These are phyloP conservation scores for Hanleya hanleyi DNA, from an alignment of 2,888 invertebrate genomes.

Conservation along the genomic window DNA sequence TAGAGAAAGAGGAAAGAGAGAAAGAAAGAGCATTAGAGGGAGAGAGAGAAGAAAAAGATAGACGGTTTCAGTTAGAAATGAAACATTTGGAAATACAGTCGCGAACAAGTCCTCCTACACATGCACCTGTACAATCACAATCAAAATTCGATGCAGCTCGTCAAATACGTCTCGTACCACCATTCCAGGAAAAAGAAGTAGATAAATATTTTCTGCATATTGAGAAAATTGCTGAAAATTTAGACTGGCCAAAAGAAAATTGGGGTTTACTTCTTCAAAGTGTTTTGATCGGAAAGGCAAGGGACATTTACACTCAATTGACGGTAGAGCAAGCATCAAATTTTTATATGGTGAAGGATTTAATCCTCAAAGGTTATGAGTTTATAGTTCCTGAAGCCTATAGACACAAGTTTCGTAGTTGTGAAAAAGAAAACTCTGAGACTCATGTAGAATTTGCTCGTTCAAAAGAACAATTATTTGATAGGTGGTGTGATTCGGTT, in stretches of 20 bases:
- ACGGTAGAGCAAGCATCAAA: slow-evolving; percentile 14
- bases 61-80: no score
- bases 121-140: no score
- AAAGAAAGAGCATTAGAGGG: no score
- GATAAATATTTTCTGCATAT: slow-evolving; percentile 29
- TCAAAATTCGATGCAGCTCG: slow-evolving; percentile 10
- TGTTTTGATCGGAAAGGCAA: slow-evolving; percentile 28
- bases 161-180: slow-evolving; percentile 22
- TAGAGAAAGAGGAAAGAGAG: no score
- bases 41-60: no score
- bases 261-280: slow-evolving; percentile 35
- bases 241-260: slow-evolving; percentile 29
- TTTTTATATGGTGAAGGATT: slow-evolving; percentile 28
- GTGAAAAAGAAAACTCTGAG: slow-evolving; percentile 12
- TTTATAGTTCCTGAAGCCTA: slow-evolving; percentile 34
- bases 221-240: slow-evolving; percentile 27
- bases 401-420: slow-evolving; percentile 27
- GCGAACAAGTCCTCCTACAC: no score
- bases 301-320: slow-evolving; percentile 19
- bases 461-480: slow-evolving; percentile 29
- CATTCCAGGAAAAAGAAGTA: slow-evolving; percentile 26
- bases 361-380: slow-evolving; percentile 34
- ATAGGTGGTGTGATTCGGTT: slow-evolving; percentile 17
- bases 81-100: no score
- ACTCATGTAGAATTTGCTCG: slow-evolving; percentile 37